phyloP scores from a whole-genome alignment of 1,140 invertebrate genomes.

The Monochamus saltuarius region DNA sequence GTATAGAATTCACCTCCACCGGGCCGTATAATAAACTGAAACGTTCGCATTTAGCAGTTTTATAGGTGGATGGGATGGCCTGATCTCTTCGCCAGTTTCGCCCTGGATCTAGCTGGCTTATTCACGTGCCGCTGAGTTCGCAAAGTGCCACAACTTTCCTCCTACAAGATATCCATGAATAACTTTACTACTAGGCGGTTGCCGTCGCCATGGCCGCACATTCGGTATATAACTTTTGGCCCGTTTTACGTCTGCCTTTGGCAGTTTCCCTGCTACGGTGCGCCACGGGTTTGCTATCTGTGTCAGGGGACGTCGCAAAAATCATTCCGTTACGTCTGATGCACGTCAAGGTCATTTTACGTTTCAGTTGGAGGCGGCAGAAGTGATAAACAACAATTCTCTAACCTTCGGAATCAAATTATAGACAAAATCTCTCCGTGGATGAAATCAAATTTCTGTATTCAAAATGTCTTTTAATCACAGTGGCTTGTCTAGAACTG shows the following conservation, averaged over 20 bases:
- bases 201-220: slow-evolving; percentile 19
- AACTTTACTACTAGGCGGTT: slow-evolving; percentile 22
- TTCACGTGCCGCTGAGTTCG: slow-evolving; percentile 39
- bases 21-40: slow-evolving; percentile 37
- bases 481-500: too few relatives aligned
- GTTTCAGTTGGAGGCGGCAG: too few relatives aligned
- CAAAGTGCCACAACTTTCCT: slow-evolving; percentile 39
- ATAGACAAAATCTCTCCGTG: too few relatives aligned
- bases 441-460: too few relatives aligned
- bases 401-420: too few relatives aligned
- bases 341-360: too few relatives aligned
- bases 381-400: too few relatives aligned
- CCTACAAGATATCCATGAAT: slow-evolving; percentile 37
- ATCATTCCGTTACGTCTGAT: too few relatives aligned
- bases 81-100: slow-evolving; percentile 26
- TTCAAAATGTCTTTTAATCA: too few relatives aligned
- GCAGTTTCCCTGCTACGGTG: slow-evolving; percentile 1
- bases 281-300: background rate
- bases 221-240: slow-evolving; percentile 23
- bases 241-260: slow-evolving; percentile 16
- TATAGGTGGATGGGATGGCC: slow-evolving; percentile 31
- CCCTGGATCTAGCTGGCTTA: slow-evolving; percentile 20
- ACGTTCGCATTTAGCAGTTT: slow-evolving; percentile 35
- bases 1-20: slow-evolving; percentile 33
- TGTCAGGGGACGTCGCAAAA: background rate